Evolutionary conservation across 2,113 vertebrate species (phyloP), one percentile per base, ranked within the genome.

Genomic region (Chiloscyllium plagiosum): DNA sequence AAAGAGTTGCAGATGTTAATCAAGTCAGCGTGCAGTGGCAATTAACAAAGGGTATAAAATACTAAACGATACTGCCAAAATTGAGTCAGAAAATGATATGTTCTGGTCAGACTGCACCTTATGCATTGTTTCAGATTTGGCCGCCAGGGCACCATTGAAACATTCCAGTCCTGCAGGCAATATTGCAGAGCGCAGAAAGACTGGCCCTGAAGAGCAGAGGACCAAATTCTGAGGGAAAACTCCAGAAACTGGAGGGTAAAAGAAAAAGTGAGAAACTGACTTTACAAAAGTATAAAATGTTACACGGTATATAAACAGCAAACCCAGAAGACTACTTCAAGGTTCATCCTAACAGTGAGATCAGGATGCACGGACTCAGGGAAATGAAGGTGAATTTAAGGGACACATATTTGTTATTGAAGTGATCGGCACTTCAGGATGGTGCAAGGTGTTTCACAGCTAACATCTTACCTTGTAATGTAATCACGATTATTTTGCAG

Each of bases 21-120:
- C 50, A 56, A 29, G 47, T 56, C 86, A 33, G 8, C 56, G 7
- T 56, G 10, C 20, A 89, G 86, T 89, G 29, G 50, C 50, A 89
- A 89, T 10, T 50, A 89, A 85, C 80, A 85, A 89, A 52, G 86
- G 26, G 50, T 87, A 47, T 15, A 89, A 89, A 29, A 89, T 89
- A 26, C 85, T 87, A 47, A 87, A 87, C 24, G 22, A 89, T 56
- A 89, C 86, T 89, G 86, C 50, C 86, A 89, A 89, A 89, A 26
- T 33, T 83, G 80, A 83, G 86, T 56, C 86, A 89, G 86, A 89
- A 89, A 56, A 56, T 89, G 86, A 29, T 26, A 7, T 89, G 86
- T 56, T 89, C 86, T 89, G 86, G 86, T 89, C 86, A 89, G 47
- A 89, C 47, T 89, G 86, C 24, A 89, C 86, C 86, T 56, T 56